A percentile compares a stretch with the other conserved stretches of the same genome.
Conservation (phyloP, 2,113 vertebrate species). For the Sinocyclocheilus anshuiensis region DNA sequence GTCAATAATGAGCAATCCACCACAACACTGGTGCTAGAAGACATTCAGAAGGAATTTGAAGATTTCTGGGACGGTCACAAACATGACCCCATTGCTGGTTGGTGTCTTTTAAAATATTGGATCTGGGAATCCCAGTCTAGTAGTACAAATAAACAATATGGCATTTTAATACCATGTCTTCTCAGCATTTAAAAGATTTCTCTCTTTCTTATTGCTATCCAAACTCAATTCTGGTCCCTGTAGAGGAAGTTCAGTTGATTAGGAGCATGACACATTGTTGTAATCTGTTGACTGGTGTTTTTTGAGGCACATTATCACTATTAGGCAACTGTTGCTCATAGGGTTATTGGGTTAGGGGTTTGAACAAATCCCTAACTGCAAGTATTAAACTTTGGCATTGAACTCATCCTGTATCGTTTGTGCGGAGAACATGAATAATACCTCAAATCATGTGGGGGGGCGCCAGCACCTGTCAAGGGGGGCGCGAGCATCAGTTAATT, state of each 20-base stretch:
- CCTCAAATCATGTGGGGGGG: not conserved
- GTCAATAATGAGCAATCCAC: slow-evolving; percentile 89
- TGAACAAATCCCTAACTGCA: not conserved
- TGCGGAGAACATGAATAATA: not conserved
- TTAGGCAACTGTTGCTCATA: not conserved
- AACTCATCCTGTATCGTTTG: not conserved
- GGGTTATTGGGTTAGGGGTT: not conserved
- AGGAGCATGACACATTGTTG: not conserved
- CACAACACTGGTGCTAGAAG: slow-evolving; percentile 79
- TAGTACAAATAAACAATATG: not conserved
- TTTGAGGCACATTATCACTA: not conserved
- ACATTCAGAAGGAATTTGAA: slow-evolving; percentile 86
- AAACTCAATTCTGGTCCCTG: not conserved
- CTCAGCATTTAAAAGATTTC: not conserved
- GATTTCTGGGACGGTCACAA: slow-evolving; percentile 87
- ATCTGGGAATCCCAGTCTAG: not conserved
- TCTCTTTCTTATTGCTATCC: not conserved
- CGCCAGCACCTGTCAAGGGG: no score
- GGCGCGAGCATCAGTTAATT: no score
- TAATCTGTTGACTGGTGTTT: not conserved
- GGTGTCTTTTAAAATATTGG: not conserved
- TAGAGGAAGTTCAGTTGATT: not conserved
- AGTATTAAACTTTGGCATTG: not conserved
- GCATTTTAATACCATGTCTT: not conserved
- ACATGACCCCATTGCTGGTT: slow-evolving; percentile 82